Conservation (phyloP, 2,797 vertebrate genomes). For the Callimico goeldii region DNA sequence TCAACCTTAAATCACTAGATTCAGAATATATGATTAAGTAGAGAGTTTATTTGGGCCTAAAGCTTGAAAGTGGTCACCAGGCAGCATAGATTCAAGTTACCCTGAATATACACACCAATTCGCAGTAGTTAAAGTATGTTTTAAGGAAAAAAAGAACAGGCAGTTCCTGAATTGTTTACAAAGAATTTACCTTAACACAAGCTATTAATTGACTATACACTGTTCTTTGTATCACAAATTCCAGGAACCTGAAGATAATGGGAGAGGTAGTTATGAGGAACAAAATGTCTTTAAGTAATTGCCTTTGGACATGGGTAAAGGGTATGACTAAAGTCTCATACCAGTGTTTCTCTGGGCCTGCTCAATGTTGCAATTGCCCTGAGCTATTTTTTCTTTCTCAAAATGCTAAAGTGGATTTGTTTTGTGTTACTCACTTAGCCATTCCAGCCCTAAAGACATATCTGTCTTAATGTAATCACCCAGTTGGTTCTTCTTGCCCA, state of each 20-base stretch:
- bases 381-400: neutral
- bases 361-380: neutral
- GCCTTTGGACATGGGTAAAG: no score
- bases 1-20: neutral
- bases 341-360: neutral
- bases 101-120: neutral
- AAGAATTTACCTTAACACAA: neutral
- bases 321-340: neutral
- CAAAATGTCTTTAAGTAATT: neutral
- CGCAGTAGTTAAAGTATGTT: neutral
- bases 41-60: neutral
- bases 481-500: no score
- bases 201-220: neutral
- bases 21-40: neutral
- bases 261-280: neutral
- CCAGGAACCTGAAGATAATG: neutral
- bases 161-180: neutral
- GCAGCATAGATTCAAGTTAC: neutral
- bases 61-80: neutral
- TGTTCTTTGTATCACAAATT: neutral
- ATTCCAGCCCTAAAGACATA: neutral
- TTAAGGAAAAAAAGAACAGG: neutral
- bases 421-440: neutral
- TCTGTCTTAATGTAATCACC: neutral
- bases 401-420: neutral